Evolutionary conservation across 2,888 invertebrate species (phyloP).

Genomic region (Lochmaea crataegi): DNA sequence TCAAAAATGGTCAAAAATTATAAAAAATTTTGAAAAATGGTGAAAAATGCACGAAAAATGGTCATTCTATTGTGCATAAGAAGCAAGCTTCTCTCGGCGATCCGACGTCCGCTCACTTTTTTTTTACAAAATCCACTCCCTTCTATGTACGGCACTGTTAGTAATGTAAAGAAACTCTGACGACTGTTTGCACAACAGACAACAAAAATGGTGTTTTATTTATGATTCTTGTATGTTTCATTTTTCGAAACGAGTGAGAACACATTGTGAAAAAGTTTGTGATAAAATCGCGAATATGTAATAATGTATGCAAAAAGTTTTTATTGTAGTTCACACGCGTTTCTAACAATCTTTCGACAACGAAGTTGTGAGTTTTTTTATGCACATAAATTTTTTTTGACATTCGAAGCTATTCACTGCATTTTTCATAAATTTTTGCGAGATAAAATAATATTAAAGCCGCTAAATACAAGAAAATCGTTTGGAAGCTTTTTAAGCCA

Average conservation of each 20-base stretch:
- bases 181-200: neutral
- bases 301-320: neutral
- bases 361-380: neutral
- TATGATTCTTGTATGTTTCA: neutral
- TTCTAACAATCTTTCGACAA: neutral
- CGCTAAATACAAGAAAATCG: neutral
- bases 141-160: neutral
- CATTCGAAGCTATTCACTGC: neutral
- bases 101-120: no score
- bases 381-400: neutral
- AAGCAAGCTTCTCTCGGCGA: no score
- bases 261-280: neutral
- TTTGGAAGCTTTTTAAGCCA: neutral
- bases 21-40: no score
- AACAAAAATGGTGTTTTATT: neutral
- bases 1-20: no score
- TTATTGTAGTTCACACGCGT: neutral
- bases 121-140: neutral
- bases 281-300: neutral
- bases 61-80: no score
- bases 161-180: neutral
- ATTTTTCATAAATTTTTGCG: neutral
- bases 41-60: no score
- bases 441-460: neutral
- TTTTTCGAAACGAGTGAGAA: neutral